Evolutionary conservation across 2,797 vertebrate genomes (phyloP), one percentile per base, ranked within the genome.

Genomic region (Tokudaia muenninki): DNA sequence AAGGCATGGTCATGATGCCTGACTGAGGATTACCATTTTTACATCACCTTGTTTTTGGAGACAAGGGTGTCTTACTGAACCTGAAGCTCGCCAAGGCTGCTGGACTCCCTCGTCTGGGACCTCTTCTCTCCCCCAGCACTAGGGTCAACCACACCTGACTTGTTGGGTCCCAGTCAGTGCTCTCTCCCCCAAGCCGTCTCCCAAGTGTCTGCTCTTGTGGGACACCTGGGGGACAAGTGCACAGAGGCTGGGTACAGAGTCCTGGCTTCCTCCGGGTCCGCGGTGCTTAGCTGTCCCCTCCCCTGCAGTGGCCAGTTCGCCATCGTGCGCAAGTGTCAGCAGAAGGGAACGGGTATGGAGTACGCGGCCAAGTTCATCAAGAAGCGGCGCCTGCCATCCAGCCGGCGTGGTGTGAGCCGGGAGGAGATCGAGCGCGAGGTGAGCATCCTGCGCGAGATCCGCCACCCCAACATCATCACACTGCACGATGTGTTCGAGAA

Each of bases 341-440:
- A 99, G 98, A 99, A 99, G 97, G 99, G 98, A 93, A 98, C 99
- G 0, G 98, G 98, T 0, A 72, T 98, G 0, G 99, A 99, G 67
- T 99, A 99, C 0, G 99, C 99, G 0, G 99, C 99, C 92, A 99
- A 99, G 95, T 99, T 99, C 98, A 99, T 99, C 98, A 99, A 99
- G 99, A 99, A 99, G 98, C 99, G 99, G 0, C 99, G 99, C 0
- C 98, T 99, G 91, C 99, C 99, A 0, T 99, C 99, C 88, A 99
- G 99, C 98, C 99, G 99, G 3, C 98, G 99, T 0, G 99, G 99
- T 0, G 99, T 99, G 98, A 99, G 99, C 98, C 98, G 99, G 0
- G 99, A 99, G 96, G 99, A 99, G 99, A 99, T 99, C 0, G 99
- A 99, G 98, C 98, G 99, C 0, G 99, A 99, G 98, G 99, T 99